These are phyloP conservation scores for Etheostoma perlongum DNA, from an alignment of 2,797 vertebrate genomes.

Conservation along the genomic window DNA sequence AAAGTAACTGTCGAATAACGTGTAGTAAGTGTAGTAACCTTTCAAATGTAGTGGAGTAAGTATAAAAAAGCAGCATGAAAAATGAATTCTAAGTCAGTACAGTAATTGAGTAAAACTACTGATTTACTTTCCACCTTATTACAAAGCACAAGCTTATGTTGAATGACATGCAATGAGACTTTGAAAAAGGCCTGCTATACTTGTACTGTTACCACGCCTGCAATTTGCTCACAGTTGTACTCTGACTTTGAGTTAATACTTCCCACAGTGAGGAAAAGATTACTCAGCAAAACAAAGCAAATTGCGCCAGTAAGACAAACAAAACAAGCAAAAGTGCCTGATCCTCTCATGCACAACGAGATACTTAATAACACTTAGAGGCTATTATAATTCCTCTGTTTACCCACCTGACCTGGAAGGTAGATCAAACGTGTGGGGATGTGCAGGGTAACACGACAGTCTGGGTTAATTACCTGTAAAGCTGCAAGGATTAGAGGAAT, in stretches of 20 bases:
- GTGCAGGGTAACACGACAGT: slow-evolving; percentile 63
- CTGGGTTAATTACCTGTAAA: slow-evolving; percentile 76
- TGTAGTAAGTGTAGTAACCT: background rate
- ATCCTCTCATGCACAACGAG: slow-evolving; percentile 52
- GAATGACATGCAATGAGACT: background rate
- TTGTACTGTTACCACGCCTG: background rate
- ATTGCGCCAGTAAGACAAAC: slow-evolving; percentile 40
- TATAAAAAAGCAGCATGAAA: background rate
- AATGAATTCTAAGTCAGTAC: too few species aligned
- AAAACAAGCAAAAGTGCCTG: slow-evolving; percentile 41
- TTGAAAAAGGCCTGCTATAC: too few species aligned
- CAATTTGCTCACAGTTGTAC: background rate
- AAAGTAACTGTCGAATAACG: background rate
- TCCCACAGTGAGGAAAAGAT: slow-evolving; percentile 9
- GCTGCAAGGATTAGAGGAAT: slow-evolving; percentile 72
- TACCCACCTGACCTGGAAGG: slow-evolving; percentile 65
- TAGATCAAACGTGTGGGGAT: slow-evolving; percentile 64
- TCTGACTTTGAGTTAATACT: slow-evolving; percentile 2
- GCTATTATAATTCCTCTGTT: slow-evolving; percentile 59
- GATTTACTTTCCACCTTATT: too few species aligned
- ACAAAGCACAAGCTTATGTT: background rate
- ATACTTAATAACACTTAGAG: slow-evolving; percentile 61
- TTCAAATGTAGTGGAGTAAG: background rate
- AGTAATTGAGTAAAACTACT: too few species aligned
- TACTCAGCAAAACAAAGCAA: slow-evolving; percentile 16